Evolutionary conservation across 2,113 vertebrate genomes (phyloP), one percentile per base, ranked within the genome.

Genomic region (Ceyx melanurus): DNA sequence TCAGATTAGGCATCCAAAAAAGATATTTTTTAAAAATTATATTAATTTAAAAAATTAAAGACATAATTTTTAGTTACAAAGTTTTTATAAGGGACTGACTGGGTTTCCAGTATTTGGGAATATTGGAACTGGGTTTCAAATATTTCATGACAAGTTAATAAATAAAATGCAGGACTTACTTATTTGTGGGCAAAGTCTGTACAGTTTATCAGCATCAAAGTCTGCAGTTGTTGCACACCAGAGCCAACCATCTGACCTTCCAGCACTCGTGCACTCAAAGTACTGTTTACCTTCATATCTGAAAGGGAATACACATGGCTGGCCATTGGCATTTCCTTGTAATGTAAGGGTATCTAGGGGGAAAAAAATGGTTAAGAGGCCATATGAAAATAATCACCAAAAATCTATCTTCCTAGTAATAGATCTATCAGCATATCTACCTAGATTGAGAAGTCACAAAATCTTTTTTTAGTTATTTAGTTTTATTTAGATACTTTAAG

Each of bases 271-370:
- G 94, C 99, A 99, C 25, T 98, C 98, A 1, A 96, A 94, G 4
- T 98, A 98, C 98, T 98, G 98, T 73, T 98, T 98, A 5, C 95
- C 92, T 1, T 6, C 1, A 60, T 97, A 99, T 93, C 97, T 98
- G 93, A 99, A 99, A 11, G 99, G 99, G 86, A 99, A 99, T n/a
- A 98, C 97, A 80, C 99, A 99, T 6, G 98, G 97, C 4, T 74
- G 92, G 56, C 99, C 99, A 3, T 98, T 98, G 7, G 97, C 90
- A 79, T 99, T 99, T 42, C 99, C 99, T 62, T 58, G 94, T 35
- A 99, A 80, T 2, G 98, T 98, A 95, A 98, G 99, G 29, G 96
- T 93, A 86, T 97, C 99, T 99, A 88, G 20, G 81, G 78, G 70
- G 46, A 72, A 80, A 80, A 87, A 17, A 92, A 10, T 2, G 15